These are phyloP conservation scores for Graphium colonna DNA, from an alignment of 2,888 invertebrate species.

Conservation along the genomic window DNA sequence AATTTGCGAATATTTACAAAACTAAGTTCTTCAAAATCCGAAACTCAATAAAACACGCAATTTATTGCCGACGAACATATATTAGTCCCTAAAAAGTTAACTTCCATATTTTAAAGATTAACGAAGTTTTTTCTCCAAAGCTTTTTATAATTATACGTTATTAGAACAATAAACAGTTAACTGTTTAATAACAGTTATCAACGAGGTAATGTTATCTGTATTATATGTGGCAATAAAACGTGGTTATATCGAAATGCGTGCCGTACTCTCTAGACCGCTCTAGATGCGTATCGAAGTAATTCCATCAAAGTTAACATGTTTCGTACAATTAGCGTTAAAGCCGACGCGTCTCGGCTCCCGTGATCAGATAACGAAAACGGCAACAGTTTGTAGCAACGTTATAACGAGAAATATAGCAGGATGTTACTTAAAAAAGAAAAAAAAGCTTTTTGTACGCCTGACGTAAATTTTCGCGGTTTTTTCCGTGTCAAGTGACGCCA, in stretches of 20 bases:
- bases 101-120: too few species aligned
- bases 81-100: too few species aligned
- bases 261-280: constrained; percentile 15
- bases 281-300: constrained; percentile 12
- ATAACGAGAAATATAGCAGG: background rate
- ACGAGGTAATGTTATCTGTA: background rate
- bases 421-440: background rate
- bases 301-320: constrained; percentile 8
- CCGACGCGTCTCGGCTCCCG: constrained; percentile 4
- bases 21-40: too few species aligned
- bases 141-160: too few species aligned
- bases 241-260: constrained; percentile 14
- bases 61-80: too few species aligned
- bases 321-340: constrained; percentile 17
- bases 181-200: background rate
- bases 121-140: too few species aligned
- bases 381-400: background rate
- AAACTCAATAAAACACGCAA: too few species aligned
- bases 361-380: background rate
- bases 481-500: background rate
- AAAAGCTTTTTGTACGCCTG: background rate
- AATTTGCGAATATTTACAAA: too few species aligned
- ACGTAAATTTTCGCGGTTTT: background rate
- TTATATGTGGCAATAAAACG: constrained; percentile 2
- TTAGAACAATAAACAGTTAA: too few species aligned